Base-by-base conservation (phyloP, 2,113 vertebrate genomes). In the Cebidichthys violaceus region DNA sequence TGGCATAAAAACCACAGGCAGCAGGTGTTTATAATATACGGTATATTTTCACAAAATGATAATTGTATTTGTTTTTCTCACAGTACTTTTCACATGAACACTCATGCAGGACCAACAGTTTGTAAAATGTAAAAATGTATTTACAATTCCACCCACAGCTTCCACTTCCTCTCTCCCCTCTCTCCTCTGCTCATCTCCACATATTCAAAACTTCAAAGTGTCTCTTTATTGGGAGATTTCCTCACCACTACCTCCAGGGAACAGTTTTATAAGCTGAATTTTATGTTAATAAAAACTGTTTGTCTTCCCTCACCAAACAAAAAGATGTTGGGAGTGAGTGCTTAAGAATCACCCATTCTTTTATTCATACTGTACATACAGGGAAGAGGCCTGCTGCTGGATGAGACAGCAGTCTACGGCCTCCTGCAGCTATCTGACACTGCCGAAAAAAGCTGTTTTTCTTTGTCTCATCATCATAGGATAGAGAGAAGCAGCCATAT, bases 281-380 rank as follows among this genome's bases (percentile, higher is more conserved):
- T 55, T 78, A 83, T 83, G 76, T 52, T 70, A 76, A 89, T 83
- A 69, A 57, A 66, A 68, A 27, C 31, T 71, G 59, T 87, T 79
- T 74, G 73, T 81, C 35, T 77, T 81, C 31, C 22, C 27, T 74
- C 70, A 20, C 33, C 60, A 57, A 33, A 70, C 33, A 70, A 61
- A 74, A 80, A 77, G 10, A 75, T 27, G 55, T 54, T 80, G 41
- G 57, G 60, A 70, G 64, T 43, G 39, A 68, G 27, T 79, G 81
- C 39, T 59, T 45, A 57, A 39, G 52, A 79, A 64, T 62, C 74
- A 86, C 45, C 55, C 65, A 9, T 88, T 89, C 47, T 75, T 86
- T 88, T 87, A 89, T 88, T 92, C 84, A 84, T 88, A 54, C 27
- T 66, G 75, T 67, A 61, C 65, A 62, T 50, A 62, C 45, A 79